A percentile compares a stretch with the other conserved stretches of the same genome.
Conservation (phyloP, 2,888 invertebrate genomes). For the Aporophyla lueneburgensis region DNA sequence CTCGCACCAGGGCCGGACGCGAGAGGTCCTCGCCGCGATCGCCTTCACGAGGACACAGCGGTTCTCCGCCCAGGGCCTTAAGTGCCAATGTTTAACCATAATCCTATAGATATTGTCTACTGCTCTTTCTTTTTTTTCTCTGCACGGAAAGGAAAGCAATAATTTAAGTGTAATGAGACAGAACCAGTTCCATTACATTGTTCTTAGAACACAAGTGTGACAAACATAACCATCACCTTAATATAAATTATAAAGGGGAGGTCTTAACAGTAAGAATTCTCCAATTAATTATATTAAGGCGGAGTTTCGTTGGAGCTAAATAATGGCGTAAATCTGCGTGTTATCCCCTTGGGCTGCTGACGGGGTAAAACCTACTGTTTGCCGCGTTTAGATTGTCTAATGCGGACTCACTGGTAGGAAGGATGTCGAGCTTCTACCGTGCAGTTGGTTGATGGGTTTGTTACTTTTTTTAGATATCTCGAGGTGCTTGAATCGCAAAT, state of each 20-base stretch:
- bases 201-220: conserved; percentile 18
- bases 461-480: neutral
- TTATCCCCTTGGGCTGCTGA: conserved; percentile 74
- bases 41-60: too few relatives aligned
- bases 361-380: conserved; percentile 70
- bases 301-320: conserved; percentile 74
- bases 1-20: too few relatives aligned
- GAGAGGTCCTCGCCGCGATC: too few relatives aligned
- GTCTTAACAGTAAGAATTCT: conserved; percentile 67
- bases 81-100: neutral
- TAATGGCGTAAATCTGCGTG: conserved; percentile 78
- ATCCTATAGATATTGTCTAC: neutral
- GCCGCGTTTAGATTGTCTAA: conserved; percentile 66
- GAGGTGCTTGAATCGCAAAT: neutral
- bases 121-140: neutral
- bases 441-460: neutral
- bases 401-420: conserved; percentile 49
- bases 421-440: neutral
- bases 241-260: conserved; percentile 50
- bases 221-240: conserved; percentile 25
- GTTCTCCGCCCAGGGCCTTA: neutral
- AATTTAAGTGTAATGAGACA: conserved; percentile 6
- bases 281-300: conserved; percentile 75
- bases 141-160: neutral
- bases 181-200: conserved; percentile 19